Evolutionary conservation across 2,888 invertebrate species (phyloP).

Genomic region (Flexamia atlantica): DNA sequence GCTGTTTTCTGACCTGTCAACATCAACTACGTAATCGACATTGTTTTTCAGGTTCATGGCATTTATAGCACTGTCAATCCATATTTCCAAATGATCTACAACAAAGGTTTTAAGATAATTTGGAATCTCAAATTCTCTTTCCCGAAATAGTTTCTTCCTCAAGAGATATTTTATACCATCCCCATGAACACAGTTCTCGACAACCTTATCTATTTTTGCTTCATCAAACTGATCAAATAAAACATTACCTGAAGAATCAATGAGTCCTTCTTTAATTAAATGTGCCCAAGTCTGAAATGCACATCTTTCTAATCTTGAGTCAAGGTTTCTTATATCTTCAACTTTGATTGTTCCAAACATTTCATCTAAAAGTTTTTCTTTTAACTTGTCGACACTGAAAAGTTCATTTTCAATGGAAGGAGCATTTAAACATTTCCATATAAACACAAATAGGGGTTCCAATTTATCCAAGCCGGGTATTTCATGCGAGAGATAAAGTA

Average conservation of each 20-base stretch:
- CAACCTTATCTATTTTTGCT: constrained; percentile 64
- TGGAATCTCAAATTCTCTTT: constrained; percentile 67
- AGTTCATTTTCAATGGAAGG: background rate
- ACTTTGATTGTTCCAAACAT: constrained; percentile 67
- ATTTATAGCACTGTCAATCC: constrained; percentile 71
- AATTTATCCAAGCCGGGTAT: constrained; percentile 73
- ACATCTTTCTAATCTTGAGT: constrained; percentile 64
- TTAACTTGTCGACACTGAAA: background rate
- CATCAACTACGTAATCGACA: constrained; percentile 72
- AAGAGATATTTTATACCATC: constrained; percentile 66
- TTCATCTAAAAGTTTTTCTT: constrained; percentile 65
- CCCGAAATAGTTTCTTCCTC: constrained; percentile 68
- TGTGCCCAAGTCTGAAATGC: constrained; percentile 58
- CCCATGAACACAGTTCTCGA: constrained; percentile 30
- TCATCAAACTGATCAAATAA: background rate
- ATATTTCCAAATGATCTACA: constrained; percentile 69
- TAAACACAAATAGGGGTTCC: constrained; percentile 72
- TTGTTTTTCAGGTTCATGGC: constrained; percentile 71
- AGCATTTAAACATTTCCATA: constrained; percentile 70
- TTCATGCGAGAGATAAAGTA: constrained; percentile 73
- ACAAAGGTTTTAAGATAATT: constrained; percentile 70
- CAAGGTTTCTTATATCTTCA: constrained; percentile 67
- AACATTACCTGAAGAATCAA: constrained; percentile 2
- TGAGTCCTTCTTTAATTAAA: background rate
- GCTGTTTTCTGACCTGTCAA: constrained; percentile 69